Evolutionary conservation across 2,888 invertebrate species (phyloP).

Genomic region (Eucera pruinosa): DNA sequence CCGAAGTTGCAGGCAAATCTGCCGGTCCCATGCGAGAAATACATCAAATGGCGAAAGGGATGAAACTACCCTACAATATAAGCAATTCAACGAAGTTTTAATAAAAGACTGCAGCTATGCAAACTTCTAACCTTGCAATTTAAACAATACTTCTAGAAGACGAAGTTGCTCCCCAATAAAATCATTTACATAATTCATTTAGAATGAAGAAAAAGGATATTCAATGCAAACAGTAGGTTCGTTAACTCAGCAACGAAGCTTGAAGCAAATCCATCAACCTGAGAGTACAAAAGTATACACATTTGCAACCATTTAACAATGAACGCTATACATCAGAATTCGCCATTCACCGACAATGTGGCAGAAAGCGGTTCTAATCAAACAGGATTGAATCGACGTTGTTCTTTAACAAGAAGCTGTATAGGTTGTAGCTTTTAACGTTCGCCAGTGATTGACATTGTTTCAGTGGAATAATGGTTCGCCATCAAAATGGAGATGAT

Average conservation of each 20-base stretch:
- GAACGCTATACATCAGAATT: conserved; percentile 9
- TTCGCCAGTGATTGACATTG: conserved; percentile 21
- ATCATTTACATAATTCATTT: too few relatives aligned
- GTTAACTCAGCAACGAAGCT: conserved; percentile 6
- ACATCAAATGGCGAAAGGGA: neutral
- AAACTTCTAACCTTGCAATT: too few relatives aligned
- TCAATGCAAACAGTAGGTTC: neutral
- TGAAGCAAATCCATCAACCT: neutral
- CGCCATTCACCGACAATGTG: conserved; percentile 3
- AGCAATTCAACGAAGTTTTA: too few relatives aligned
- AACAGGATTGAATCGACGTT: conserved; percentile 1
- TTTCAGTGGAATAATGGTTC: conserved; percentile 25
- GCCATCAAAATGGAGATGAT: conserved; percentile 4
- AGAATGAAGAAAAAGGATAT: too few relatives aligned
- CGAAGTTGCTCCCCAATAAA: too few relatives aligned
- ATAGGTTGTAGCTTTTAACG: conserved; percentile 7
- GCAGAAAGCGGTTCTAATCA: conserved; percentile 30
- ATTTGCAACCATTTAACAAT: conserved; percentile 4
- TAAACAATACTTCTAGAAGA: neutral
- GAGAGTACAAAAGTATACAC: neutral
- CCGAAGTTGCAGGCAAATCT: conserved; percentile 41
- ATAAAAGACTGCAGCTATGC: too few relatives aligned
- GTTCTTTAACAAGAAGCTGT: neutral
- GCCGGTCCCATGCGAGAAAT: conserved; percentile 23
- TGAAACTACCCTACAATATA: neutral